These are phyloP conservation scores for Iselma pallidipennis DNA, from an alignment of 2,888 invertebrate genomes.

Conservation along the genomic window DNA sequence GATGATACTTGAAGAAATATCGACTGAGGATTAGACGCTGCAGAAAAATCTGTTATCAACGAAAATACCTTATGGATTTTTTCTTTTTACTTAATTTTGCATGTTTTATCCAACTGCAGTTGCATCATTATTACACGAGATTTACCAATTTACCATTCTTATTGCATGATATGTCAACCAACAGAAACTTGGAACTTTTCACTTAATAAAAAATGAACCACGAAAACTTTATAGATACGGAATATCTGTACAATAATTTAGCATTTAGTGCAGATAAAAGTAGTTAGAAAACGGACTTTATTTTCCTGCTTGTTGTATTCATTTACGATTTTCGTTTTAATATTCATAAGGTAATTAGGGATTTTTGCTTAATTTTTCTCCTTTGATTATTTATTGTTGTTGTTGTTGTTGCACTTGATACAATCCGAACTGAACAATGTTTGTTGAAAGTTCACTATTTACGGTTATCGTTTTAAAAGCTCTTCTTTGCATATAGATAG, in stretches of 20 bases:
- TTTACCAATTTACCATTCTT: not conserved
- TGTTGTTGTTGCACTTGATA: not conserved
- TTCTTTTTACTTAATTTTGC: not conserved
- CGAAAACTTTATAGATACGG: not conserved
- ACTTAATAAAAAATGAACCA: not conserved
- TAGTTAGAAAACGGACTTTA: too few species aligned
- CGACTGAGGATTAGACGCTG: too few species aligned
- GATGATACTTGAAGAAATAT: not conserved
- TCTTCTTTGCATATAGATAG: conserved; percentile 36
- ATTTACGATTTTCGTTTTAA: conserved; percentile 11
- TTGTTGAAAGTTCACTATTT: conserved; percentile 24
- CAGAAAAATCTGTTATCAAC: too few species aligned
- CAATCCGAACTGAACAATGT: conserved; percentile 16
- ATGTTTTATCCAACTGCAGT: not conserved
- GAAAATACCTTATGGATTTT: too few species aligned
- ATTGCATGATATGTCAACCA: not conserved
- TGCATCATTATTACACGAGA: not conserved
- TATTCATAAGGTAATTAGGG: conserved; percentile 25
- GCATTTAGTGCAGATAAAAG: not conserved
- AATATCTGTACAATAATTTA: too few species aligned
- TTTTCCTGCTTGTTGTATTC: conserved; percentile 6
- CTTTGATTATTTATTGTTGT: not conserved
- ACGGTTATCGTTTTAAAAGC: conserved; percentile 22
- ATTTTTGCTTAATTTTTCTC: conserved; percentile 17
- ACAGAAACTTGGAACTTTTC: not conserved